Evolutionary conservation across 1,140 invertebrate genomes (phyloP).

Genomic region (Leptinotarsa texana): DNA sequence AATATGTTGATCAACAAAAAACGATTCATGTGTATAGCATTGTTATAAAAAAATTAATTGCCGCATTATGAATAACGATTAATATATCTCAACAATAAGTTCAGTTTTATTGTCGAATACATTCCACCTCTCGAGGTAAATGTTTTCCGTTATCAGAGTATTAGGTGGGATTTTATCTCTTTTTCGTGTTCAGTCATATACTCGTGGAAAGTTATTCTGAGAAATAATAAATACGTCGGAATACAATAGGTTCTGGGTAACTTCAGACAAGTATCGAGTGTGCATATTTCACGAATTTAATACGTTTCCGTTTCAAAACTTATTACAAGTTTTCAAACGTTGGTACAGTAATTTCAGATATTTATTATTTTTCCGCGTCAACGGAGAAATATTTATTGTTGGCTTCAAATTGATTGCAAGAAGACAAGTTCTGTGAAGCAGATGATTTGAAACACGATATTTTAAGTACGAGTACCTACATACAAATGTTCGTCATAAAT

Average conservation of each 20-base stretch:
- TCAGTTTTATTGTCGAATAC: neutral
- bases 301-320: too few relatives aligned
- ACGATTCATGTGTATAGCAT: neutral
- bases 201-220: neutral
- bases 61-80: conserved; percentile 4
- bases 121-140: conserved; percentile 5
- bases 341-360: too few relatives aligned
- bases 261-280: neutral
- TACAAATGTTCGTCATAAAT: too few relatives aligned
- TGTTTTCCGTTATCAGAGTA: neutral
- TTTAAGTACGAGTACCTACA: too few relatives aligned
- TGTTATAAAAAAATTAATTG: neutral
- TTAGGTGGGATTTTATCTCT: conserved; percentile 15
- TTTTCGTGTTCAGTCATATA: conserved; percentile 16
- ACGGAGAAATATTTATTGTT: too few relatives aligned
- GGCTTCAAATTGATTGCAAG: too few relatives aligned
- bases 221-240: conserved; percentile 3
- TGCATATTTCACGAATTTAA: too few relatives aligned
- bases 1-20: neutral
- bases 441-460: too few relatives aligned
- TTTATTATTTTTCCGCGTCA: too few relatives aligned
- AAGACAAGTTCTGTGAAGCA: too few relatives aligned
- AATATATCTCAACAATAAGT: conserved; percentile 12
- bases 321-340: too few relatives aligned
- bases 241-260: conserved; percentile 3